These are phyloP conservation scores for Oeneis ivallda DNA, from an alignment of 2,888 invertebrate species.

Conservation along the genomic window DNA sequence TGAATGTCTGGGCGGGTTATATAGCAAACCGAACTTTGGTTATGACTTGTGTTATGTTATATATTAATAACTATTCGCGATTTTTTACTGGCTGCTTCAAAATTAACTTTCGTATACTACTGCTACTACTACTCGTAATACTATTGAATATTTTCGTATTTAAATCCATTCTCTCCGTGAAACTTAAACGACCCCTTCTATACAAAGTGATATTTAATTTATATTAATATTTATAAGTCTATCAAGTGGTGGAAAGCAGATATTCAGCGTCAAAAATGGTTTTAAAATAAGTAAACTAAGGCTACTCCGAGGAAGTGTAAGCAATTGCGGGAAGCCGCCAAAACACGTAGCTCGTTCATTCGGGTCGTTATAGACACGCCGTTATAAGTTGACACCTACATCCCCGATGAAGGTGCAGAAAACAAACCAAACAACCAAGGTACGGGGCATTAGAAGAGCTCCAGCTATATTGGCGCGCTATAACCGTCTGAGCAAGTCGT, in stretches of 20 bases:
- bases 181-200: too few species aligned
- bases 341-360: conserved; percentile 77
- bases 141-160: too few species aligned
- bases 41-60: too few species aligned
- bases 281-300: conserved; percentile 39
- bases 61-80: too few species aligned
- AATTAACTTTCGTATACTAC: too few species aligned
- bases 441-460: conserved; percentile 49
- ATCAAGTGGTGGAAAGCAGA: neutral
- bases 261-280: conserved; percentile 29
- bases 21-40: too few species aligned
- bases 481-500: conserved; percentile 67
- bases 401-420: conserved; percentile 36
- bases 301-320: conserved; percentile 55
- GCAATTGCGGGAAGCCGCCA: conserved; percentile 69
- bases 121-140: too few species aligned
- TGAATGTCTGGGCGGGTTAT: too few species aligned
- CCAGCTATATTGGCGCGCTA: conserved; percentile 58
- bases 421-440: conserved; percentile 40
- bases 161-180: too few species aligned
- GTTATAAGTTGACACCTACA: conserved; percentile 51
- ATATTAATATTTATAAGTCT: neutral
- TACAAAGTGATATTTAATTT: neutral
- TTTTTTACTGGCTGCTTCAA: too few species aligned
- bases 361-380: conserved; percentile 61